Conservation (phyloP, 1,140 invertebrate genomes). For the Lithobius niger region DNA sequence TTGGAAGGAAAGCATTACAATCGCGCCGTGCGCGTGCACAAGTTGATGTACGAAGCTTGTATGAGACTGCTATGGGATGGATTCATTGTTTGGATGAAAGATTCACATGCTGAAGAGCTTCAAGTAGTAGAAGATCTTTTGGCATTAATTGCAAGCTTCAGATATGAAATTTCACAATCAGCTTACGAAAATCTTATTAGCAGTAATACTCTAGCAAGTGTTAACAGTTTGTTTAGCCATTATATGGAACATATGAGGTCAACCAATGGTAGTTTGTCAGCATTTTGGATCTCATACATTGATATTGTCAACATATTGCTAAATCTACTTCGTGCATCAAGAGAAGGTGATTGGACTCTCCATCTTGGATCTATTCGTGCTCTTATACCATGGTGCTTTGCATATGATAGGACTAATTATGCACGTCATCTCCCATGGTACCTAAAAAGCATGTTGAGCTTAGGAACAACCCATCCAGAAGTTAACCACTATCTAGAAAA, state of each 20-base stretch:
- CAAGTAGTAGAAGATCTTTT: not conserved
- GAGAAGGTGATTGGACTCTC: slow-evolving; percentile 1
- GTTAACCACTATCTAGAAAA: no score
- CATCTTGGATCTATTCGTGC: no score
- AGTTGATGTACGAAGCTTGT: not conserved
- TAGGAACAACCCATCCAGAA: no score
- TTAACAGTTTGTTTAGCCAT: not conserved
- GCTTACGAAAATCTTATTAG: not conserved
- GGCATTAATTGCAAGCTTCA: not conserved
- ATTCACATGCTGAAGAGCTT: not conserved
- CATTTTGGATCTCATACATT: slow-evolving; percentile 1
- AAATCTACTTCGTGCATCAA: not conserved
- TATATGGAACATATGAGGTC: not conserved
- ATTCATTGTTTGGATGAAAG: not conserved
- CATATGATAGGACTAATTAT: no score
- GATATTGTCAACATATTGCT: not conserved
- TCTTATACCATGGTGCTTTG: no score
- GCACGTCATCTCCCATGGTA: no score
- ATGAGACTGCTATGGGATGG: not conserved
- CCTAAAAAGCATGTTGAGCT: no score
- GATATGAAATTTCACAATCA: not conserved
- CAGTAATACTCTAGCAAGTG: not conserved
- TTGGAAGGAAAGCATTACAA: not conserved
- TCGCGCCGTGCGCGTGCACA: not conserved
- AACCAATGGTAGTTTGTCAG: not conserved